These are phyloP conservation scores for Agapostemon virescens DNA, from an alignment of 2,888 invertebrate genomes.

Conservation along the genomic window DNA sequence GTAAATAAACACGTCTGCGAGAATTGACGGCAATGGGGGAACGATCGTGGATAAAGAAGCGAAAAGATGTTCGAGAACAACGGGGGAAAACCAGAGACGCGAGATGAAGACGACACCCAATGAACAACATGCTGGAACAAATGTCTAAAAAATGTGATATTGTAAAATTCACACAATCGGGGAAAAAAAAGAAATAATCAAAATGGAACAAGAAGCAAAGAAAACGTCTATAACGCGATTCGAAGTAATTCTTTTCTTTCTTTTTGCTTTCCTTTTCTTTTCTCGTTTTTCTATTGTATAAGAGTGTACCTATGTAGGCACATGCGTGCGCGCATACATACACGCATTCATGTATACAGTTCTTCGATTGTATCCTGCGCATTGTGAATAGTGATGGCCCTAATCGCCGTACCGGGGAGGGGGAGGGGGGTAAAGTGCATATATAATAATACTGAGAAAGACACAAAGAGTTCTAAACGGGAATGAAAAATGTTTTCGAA, in stretches of 20 bases:
- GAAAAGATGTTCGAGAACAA: constrained; percentile 38
- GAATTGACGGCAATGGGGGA: neutral
- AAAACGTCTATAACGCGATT: constrained; percentile 50
- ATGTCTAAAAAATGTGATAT: constrained; percentile 70
- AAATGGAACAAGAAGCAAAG: constrained; percentile 52
- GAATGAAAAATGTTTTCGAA: constrained; percentile 65
- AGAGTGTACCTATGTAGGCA: constrained; percentile 55
- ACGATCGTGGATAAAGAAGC: constrained; percentile 40
- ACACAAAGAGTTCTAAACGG: constrained; percentile 42
- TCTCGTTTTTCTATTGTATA: constrained; percentile 15
- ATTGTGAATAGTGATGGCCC: constrained; percentile 73
- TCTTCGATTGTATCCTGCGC: constrained; percentile 52
- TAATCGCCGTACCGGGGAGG: constrained; percentile 69
- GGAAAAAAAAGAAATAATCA: constrained; percentile 64
- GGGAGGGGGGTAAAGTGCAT: constrained; percentile 68
- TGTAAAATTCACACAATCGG: constrained; percentile 57
- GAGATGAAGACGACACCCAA: constrained; percentile 36
- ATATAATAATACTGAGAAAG: constrained; percentile 72
- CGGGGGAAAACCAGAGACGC: neutral
- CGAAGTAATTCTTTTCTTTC: constrained; percentile 47
- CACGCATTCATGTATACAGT: constrained; percentile 38
- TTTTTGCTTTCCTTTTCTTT: constrained; percentile 41
- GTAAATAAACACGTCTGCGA: constrained; percentile 22
- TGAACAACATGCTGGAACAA: constrained; percentile 50
- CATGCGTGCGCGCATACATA: constrained; percentile 9